Evolutionary conservation across 1,140 invertebrate genomes (phyloP).

Genomic region (Rhizoglyphus robini): DNA sequence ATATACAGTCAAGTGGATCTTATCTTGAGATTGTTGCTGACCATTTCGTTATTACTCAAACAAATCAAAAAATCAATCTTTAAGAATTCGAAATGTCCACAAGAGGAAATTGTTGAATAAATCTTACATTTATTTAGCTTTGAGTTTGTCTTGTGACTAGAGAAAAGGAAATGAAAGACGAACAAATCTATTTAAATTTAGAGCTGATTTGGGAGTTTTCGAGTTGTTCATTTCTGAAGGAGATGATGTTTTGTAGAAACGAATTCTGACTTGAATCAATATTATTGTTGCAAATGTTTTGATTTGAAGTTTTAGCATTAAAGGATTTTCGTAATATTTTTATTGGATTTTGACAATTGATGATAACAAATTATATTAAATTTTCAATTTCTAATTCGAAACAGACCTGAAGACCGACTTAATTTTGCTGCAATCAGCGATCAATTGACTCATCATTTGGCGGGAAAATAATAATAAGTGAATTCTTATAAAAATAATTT

Average conservation of each 20-base stretch:
- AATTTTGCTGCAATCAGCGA: constrained; percentile 25
- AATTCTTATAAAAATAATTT: neutral
- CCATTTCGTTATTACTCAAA: too few species aligned
- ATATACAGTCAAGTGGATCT: too few species aligned
- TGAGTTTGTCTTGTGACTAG: neutral
- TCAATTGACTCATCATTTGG: constrained; percentile 20
- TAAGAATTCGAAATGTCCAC: neutral
- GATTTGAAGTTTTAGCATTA: neutral
- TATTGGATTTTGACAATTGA: neutral
- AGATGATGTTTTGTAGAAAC: too few species aligned
- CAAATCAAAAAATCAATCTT: too few species aligned
- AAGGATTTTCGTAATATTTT: neutral
- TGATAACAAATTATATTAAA: too few species aligned
- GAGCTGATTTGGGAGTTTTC: too few species aligned
- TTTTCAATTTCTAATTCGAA: neutral
- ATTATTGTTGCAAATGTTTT: neutral
- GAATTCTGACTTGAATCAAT: neutral
- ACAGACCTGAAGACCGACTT: constrained; percentile 28
- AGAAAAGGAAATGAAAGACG: too few species aligned
- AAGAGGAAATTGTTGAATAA: neutral
- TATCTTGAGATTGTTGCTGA: too few species aligned
- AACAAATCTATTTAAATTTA: neutral
- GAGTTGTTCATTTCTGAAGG: too few species aligned
- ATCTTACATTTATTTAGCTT: neutral
- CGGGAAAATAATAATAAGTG: neutral